A percentile compares a stretch with the other conserved stretches of the same genome.
phyloP scores from a whole-genome alignment of 2,113 vertebrate species.

The Grus americana region DNA sequence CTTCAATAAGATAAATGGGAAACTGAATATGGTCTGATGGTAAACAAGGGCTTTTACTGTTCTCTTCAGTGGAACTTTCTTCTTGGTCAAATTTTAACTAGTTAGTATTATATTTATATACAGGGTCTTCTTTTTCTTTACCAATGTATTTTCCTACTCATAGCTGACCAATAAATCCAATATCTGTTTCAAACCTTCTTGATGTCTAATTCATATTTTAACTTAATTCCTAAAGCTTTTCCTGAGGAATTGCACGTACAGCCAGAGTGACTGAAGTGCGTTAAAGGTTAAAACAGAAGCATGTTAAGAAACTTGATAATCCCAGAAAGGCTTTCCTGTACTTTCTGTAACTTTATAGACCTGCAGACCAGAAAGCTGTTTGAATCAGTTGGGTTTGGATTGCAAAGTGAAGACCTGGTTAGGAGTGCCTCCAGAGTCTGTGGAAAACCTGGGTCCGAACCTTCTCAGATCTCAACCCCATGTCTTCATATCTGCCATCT shows the following conservation, averaged over 20 bases:
- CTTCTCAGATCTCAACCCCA: fast-evolving
- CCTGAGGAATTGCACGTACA: background rate
- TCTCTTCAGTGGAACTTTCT: constrained; percentile 90
- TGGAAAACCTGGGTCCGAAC: background rate
- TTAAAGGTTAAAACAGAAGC: background rate
- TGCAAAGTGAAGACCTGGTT: background rate
- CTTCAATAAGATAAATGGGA: constrained; percentile 89
- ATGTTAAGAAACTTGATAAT: background rate
- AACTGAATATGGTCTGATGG: constrained; percentile 91
- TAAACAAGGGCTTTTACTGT: constrained; percentile 94
- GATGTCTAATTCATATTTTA: constrained; percentile 83
- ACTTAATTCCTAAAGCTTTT: background rate
- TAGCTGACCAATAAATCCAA: constrained; percentile 98
- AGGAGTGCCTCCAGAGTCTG: background rate
- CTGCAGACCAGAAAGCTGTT: background rate
- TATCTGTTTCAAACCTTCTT: constrained; percentile 91
- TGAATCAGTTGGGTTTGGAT: background rate
- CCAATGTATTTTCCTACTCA: constrained; percentile 99
- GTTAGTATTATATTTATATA: constrained; percentile 93
- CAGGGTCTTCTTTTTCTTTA: constrained; percentile 97
- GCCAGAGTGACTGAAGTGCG: background rate
- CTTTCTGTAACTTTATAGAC: background rate
- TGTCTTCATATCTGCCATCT: background rate
- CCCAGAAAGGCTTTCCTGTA: background rate
- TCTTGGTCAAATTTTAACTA: constrained; percentile 92